Conservation (phyloP, 2,888 invertebrate species). For the Stramonita haemastoma region DNA sequence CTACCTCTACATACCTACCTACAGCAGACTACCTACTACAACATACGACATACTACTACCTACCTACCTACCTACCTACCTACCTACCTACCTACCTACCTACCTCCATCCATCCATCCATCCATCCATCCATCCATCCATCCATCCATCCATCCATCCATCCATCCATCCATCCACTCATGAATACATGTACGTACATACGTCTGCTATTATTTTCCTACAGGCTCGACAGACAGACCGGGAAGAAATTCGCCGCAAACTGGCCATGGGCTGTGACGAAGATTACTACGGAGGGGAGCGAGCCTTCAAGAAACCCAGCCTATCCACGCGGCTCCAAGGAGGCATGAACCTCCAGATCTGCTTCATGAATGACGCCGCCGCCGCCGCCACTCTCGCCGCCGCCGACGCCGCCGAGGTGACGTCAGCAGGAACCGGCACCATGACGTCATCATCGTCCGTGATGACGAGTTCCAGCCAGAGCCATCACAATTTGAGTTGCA, state of each 20-base stretch:
- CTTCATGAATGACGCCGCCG: slow-evolving; percentile 49
- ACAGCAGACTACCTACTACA: too few relatives aligned
- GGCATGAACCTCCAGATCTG: slow-evolving; percentile 87
- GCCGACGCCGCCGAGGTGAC: slow-evolving; percentile 22
- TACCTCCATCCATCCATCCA: too few relatives aligned
- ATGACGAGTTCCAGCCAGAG: slow-evolving; percentile 33
- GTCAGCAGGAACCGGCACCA: not conserved
- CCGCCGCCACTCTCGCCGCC: slow-evolving; percentile 38
- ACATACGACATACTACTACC: too few relatives aligned
- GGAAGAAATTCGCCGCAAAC: slow-evolving; percentile 91
- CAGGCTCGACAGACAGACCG: slow-evolving; percentile 76
- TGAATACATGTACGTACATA: too few relatives aligned
- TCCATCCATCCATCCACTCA: not conserved
- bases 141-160: too few relatives aligned
- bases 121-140: too few relatives aligned
- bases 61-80: too few relatives aligned
- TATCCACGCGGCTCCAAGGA: slow-evolving; percentile 86
- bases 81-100: too few relatives aligned
- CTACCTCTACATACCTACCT: too few relatives aligned
- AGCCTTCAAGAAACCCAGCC: slow-evolving; percentile 89
- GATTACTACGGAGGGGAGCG: slow-evolving; percentile 79
- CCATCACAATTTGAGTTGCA: slow-evolving; percentile 26
- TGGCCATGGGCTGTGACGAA: slow-evolving; percentile 81
- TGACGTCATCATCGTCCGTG: not conserved
- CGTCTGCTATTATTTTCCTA: too few relatives aligned